These are phyloP conservation scores for Ornithoptera alexandrae DNA, from an alignment of 2,888 invertebrate genomes.

Conservation along the genomic window DNA sequence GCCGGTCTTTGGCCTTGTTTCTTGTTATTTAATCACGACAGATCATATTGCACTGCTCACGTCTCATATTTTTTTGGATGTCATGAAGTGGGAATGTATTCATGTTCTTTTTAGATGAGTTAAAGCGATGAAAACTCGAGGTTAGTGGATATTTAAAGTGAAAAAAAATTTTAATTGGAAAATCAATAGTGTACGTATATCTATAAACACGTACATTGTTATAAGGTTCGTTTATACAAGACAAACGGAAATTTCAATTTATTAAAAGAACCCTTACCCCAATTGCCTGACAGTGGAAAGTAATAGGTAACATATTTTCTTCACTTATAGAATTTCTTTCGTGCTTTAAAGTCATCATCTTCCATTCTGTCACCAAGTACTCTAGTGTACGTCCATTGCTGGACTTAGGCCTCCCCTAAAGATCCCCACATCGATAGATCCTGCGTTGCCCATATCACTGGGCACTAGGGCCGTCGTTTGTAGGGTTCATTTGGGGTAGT, in stretches of 20 bases:
- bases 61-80: constrained; percentile 20
- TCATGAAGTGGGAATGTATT: constrained; percentile 13
- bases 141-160: constrained; percentile 9
- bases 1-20: constrained; percentile 14
- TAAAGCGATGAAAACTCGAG: constrained; percentile 6
- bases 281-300: no score
- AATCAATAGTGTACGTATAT: neutral
- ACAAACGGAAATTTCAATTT: no score
- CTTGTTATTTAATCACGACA: constrained; percentile 21
- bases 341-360: no score
- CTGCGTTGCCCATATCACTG: no score
- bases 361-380: no score
- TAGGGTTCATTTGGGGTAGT: no score
- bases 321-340: no score
- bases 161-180: neutral
- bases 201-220: neutral
- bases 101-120: constrained; percentile 21
- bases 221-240: neutral
- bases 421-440: no score
- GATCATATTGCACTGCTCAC: constrained; percentile 22
- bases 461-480: no score
- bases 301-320: no score
- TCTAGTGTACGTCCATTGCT: no score
- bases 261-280: neutral
- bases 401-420: no score